A percentile compares a stretch with the other conserved stretches of the same genome.
Evolutionary conservation across 2,888 invertebrate genomes (phyloP).

Genomic region (Athrips mouffetella): DNA sequence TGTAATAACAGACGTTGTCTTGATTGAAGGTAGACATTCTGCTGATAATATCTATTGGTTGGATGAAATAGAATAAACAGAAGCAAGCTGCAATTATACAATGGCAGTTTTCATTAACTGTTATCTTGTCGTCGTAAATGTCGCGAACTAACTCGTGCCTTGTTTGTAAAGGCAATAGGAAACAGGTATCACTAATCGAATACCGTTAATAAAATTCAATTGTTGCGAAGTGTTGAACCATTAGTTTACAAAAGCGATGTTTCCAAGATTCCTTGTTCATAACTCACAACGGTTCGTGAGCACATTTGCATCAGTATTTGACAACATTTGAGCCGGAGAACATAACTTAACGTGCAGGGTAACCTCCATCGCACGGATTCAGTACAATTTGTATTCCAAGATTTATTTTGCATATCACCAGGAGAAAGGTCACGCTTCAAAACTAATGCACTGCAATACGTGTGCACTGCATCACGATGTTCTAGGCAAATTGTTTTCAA

Average conservation of each 20-base stretch:
- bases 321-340: conserved; percentile 27
- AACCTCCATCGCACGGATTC: conserved; percentile 17
- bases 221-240: conserved; percentile 23
- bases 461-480: conserved; percentile 11
- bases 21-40: conserved; percentile 34
- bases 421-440: conserved; percentile 13
- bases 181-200: not conserved
- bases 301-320: conserved; percentile 35
- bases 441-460: conserved; percentile 10
- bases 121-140: conserved; percentile 3
- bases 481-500: conserved; percentile 9
- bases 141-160: conserved; percentile 1
- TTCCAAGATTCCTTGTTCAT: conserved; percentile 24
- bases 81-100: conserved; percentile 30
- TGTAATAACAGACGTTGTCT: conserved; percentile 34
- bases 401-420: conserved; percentile 21
- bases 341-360: conserved; percentile 19
- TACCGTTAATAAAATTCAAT: conserved; percentile 6
- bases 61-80: conserved; percentile 30
- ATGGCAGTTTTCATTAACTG: conserved; percentile 27
- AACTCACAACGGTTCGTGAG: conserved; percentile 27
- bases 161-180: not conserved
- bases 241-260: conserved; percentile 29
- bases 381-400: conserved; percentile 15
- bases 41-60: conserved; percentile 34